Base-by-base conservation (phyloP, 1,140 invertebrate genomes). In the Geopemphigus sp. region DNA sequence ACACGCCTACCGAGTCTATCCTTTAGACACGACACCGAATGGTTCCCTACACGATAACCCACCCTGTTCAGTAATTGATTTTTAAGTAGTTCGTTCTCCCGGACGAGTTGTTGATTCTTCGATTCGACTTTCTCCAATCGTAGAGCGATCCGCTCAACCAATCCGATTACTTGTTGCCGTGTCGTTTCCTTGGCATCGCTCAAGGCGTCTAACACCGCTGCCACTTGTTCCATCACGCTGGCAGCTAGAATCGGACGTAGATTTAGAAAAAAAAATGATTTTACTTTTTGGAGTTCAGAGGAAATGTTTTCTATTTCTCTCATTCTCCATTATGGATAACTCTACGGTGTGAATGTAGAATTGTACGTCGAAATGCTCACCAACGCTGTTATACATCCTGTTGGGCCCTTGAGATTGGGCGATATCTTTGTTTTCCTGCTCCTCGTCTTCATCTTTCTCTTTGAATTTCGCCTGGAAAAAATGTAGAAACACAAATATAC, bases 171-270 rank as follows among this genome's bases (percentile, higher is more conserved):
- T 26, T 82, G 82, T n/a, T 83, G 82, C 29, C 83, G 80, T 14
- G 83, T 83, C n/a, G 83, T 82, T 81, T 85, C 84, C 81, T 85
- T 84, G 22, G 83, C 83, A 63, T 85, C 84, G 57, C 83, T 84
- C 11, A 84, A 68, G 26, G 84, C 83, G 47, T 84, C 84, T 26
- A 85, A 81, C 1, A 84, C 84, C 15, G 83, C 84, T 5, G 84
- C 84, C 29, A 85, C 83, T 81, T 84, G 84, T 50, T 84, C 83
- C 50, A 84, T 83, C 6, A 83, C 84, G 47, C 83, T 83, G 15
- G 57, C 74, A 1, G 74, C 74, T 78, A 12, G 5, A 50, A 50
- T 6, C 47, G 12, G 14, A 39, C n/a, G n/a, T n/a, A n/a, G n/a
- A n/a, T n/a, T 45, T 45, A 45, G 11, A 45, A 45, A 11, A 45